Base-by-base conservation (phyloP, 37 sponge, comb jelly and placozoan genomes). In the Agelas oroides region DNA sequence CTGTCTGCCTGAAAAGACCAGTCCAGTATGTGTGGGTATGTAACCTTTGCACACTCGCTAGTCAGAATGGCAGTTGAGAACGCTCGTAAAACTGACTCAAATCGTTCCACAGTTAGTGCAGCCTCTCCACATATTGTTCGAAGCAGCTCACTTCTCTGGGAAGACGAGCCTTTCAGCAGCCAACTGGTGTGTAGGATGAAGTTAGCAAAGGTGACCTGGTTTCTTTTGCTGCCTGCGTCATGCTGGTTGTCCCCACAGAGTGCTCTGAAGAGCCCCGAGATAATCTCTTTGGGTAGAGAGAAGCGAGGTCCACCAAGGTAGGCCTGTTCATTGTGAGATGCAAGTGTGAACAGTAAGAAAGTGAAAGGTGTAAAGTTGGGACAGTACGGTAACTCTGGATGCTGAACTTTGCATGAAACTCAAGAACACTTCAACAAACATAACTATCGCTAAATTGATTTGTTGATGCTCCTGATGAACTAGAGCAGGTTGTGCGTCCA, bases 131-230 rank as follows among this genome's bases (percentile, higher is more conserved):
- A 79, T 6, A 84, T 40, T 18, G 15, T 65, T 8, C 28, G 53
- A 19, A 90, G 67, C 24, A 70, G 23, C 20, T 63, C 24, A 15
- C 52, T 33, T 13, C 63, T 84, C 65, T 77, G 73, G n/a, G 76
- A 54, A 61, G 12, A 36, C 25, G 80, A 71, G 1, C 85, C 90
- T 27, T 84, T 70, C 33, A 90, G 64, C 0, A 84, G 32, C 27
- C 25, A 28, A 46, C 85, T 78, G 52, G 72, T 28, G 30, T 65
- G 23, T 28, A 55, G 85, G 19, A 90, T 46, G 39, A 73, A 90
- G 52, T 65, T 55, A 16, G 80, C 18, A 40, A 84, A 90, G 2
- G 79, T 56, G 32, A 84, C 72, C 18, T 56, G 84, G 16, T 33
- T 0, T 65, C 36, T 20, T 6, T 65, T 32, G 46, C 46, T 46